A percentile compares a stretch with the other conserved stretches of the same genome.
phyloP scores from a whole-genome alignment of 2,113 vertebrate species.

The Ictalurus punctatus region DNA sequence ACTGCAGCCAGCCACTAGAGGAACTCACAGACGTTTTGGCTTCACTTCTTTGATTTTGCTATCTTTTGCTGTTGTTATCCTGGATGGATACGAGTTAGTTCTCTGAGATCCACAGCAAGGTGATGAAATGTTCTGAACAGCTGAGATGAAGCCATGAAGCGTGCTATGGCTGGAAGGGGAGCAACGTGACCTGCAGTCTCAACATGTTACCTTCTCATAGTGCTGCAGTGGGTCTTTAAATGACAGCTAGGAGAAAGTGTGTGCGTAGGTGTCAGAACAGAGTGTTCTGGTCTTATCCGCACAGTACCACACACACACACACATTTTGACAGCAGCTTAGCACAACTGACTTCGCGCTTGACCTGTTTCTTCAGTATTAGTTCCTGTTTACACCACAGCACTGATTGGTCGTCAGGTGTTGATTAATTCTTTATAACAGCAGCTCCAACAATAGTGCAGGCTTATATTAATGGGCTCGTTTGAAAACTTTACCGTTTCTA shows the following conservation, averaged over 20 bases:
- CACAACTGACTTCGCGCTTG: not conserved
- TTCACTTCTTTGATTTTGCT: no score
- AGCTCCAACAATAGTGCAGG: not conserved
- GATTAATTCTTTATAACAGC: not conserved
- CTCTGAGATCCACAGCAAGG: no score
- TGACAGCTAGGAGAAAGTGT: not conserved
- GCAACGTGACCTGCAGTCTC: slow-evolving; percentile 31
- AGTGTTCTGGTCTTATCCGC: slow-evolving; percentile 7
- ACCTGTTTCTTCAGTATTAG: not conserved
- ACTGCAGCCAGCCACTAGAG: no score
- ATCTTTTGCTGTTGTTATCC: no score
- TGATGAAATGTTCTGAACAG: slow-evolving; percentile 52
- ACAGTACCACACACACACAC: not conserved
- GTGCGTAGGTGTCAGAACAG: not conserved
- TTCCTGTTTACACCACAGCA: not conserved
- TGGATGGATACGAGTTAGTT: no score
- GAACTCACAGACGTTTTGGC: no score
- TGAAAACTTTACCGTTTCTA: no score
- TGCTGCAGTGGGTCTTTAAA: not conserved
- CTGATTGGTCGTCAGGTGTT: not conserved
- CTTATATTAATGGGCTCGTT: not conserved
- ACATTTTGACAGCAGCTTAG: not conserved
- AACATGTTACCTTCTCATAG: not conserved
- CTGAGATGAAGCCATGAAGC: slow-evolving; percentile 55
- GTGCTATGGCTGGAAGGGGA: slow-evolving; percentile 41